Evolutionary conservation across 2,888 invertebrate species (phyloP).

Genomic region (Apeira syringaria): DNA sequence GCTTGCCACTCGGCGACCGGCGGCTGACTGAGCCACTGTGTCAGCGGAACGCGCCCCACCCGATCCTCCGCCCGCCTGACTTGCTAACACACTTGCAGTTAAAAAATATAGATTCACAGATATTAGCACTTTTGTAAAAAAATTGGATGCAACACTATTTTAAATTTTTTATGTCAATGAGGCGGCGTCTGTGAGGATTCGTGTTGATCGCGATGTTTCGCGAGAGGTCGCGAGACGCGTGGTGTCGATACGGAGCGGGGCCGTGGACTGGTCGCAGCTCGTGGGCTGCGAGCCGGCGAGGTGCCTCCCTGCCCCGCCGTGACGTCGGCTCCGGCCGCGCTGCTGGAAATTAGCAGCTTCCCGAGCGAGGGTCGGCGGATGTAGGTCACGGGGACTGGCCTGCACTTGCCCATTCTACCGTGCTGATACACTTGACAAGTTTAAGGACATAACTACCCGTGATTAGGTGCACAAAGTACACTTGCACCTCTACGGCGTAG

Average conservation of each 20-base stretch:
- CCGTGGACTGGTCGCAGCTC: slow-evolving; percentile 68
- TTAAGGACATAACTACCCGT: slow-evolving; percentile 75
- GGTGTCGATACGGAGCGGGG: slow-evolving; percentile 62
- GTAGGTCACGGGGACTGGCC: slow-evolving; percentile 82
- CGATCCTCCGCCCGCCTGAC: slow-evolving; percentile 69
- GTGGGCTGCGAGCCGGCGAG: slow-evolving; percentile 57
- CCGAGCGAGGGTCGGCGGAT: slow-evolving; percentile 81
- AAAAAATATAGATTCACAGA: slow-evolving; percentile 64
- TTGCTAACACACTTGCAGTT: slow-evolving; percentile 66
- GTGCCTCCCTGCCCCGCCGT: slow-evolving; percentile 61
- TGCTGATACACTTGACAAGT: slow-evolving; percentile 77
- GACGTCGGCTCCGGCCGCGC: slow-evolving; percentile 70
- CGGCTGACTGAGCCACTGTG: slow-evolving; percentile 84
- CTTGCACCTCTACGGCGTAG: slow-evolving; percentile 21
- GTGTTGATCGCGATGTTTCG: slow-evolving; percentile 52
- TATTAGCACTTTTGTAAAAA: slow-evolving; percentile 51
- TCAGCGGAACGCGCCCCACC: slow-evolving; percentile 80
- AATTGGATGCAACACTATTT: slow-evolving; percentile 28
- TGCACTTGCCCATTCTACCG: slow-evolving; percentile 78
- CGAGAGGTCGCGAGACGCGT: slow-evolving; percentile 60
- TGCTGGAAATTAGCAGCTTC: slow-evolving; percentile 83
- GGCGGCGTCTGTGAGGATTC: slow-evolving; percentile 50
- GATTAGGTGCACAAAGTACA: slow-evolving; percentile 53
- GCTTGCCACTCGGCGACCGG: slow-evolving; percentile 80
- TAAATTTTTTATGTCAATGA: slow-evolving; percentile 36